Percentiles rank a stretch among this genome's conserved stretches.
phyloP scores from a whole-genome alignment of 2,797 vertebrate genomes.

The Garrulus glandarius region DNA sequence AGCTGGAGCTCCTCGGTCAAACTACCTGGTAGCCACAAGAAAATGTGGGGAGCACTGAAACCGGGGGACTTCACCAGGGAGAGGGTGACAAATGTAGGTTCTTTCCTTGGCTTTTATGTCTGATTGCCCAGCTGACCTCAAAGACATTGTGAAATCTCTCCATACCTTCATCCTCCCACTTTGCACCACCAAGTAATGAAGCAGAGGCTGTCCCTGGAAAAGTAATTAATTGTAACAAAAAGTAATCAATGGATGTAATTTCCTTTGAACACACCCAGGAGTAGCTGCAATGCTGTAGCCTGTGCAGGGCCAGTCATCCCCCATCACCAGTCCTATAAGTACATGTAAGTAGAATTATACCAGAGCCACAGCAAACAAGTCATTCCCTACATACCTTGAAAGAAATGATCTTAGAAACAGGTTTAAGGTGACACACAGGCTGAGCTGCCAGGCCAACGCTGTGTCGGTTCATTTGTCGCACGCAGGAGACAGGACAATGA shows the following conservation, averaged over 20 bases:
- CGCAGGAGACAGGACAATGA: slow-evolving; percentile 84
- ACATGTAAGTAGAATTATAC: fast-evolving
- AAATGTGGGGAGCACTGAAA: not conserved
- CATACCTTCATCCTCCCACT: fast-evolving
- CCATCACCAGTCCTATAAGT: fast-evolving
- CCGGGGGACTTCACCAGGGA: not conserved
- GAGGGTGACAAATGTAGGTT: not conserved
- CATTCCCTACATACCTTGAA: not conserved
- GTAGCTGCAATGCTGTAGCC: not conserved
- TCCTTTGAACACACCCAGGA: not conserved
- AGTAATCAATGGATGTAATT: not conserved
- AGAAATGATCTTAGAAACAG: fast-evolving
- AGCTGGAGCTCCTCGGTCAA: not conserved
- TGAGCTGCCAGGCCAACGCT: not conserved
- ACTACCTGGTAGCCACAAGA: not conserved
- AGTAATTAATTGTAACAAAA: not conserved
- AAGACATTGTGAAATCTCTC: not conserved
- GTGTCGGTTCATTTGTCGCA: fast-evolving
- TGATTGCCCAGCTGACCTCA: not conserved
- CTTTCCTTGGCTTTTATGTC: not conserved
- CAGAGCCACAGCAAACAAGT: not conserved
- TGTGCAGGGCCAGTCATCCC: fast-evolving
- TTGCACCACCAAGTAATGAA: not conserved
- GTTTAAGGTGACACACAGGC: not conserved
- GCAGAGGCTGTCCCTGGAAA: not conserved